Evolutionary conservation across 1,140 invertebrate genomes (phyloP).

Genomic region (Tenebrio molitor): DNA sequence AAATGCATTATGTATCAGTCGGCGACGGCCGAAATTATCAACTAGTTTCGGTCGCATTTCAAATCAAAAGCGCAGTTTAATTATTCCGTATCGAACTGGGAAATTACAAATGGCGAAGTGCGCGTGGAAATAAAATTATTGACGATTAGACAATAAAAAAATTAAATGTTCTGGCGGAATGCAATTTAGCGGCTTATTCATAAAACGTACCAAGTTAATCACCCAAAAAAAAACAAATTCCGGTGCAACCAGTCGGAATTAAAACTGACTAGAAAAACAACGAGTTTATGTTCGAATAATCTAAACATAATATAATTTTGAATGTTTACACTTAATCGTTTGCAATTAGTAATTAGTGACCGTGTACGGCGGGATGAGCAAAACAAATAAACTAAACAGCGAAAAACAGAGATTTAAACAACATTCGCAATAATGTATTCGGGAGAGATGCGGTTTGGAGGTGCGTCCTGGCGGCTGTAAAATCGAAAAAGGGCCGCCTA

Average conservation of each 20-base stretch:
- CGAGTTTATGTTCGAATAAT: background rate
- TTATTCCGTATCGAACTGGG: too few relatives aligned
- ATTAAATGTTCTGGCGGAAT: background rate
- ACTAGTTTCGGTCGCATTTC: too few relatives aligned
- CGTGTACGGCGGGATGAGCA: background rate
- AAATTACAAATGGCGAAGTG: too few relatives aligned
- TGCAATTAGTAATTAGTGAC: background rate
- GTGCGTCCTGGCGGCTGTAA: too few relatives aligned
- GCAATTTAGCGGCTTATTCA: background rate
- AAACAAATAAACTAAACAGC: background rate
- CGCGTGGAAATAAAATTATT: too few relatives aligned
- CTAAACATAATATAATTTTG: constrained; percentile 28
- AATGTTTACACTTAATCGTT: constrained; percentile 13
- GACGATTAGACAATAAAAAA: too few relatives aligned
- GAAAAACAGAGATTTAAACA: too few relatives aligned
- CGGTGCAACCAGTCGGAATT: background rate
- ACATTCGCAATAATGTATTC: background rate
- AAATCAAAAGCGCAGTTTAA: too few relatives aligned
- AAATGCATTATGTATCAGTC: too few relatives aligned
- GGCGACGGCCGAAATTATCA: too few relatives aligned
- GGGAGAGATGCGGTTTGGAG: background rate
- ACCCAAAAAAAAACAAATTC: constrained; percentile 10
- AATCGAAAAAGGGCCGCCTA: background rate
- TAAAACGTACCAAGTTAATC: background rate
- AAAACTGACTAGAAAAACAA: constrained; percentile 13